phyloP scores from a whole-genome alignment of 2,113 vertebrate genomes.

The Chaetodon auriga region DNA sequence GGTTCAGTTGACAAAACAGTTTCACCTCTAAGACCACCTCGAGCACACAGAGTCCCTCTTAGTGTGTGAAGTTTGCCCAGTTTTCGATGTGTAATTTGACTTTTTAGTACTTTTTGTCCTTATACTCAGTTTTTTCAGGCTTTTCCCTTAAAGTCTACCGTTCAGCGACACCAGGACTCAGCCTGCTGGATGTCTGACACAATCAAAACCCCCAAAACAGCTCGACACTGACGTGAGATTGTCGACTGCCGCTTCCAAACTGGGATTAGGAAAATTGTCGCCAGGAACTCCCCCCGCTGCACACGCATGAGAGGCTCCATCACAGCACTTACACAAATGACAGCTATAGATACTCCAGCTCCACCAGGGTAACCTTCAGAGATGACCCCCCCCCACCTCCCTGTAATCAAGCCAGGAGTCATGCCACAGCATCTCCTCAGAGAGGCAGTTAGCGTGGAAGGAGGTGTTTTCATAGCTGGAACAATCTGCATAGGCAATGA shows the following conservation, averaged over 20 bases:
- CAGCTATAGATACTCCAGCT: conserved; percentile 20
- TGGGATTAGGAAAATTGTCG: neutral
- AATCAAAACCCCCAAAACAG: neutral
- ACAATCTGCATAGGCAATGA: conserved; percentile 56
- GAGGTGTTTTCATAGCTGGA: conserved; percentile 69
- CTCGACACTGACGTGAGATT: neutral
- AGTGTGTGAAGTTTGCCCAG: neutral
- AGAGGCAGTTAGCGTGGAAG: conserved; percentile 46
- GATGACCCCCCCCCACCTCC: conserved; percentile 34
- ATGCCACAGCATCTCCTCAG: conserved; percentile 46
- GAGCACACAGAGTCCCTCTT: neutral
- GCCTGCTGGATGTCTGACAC: neutral
- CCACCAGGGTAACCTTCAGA: conserved; percentile 44
- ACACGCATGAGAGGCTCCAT: neutral
- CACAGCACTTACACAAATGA: conserved; percentile 1
- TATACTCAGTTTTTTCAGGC: neutral
- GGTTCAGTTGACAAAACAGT: neutral
- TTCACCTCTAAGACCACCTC: neutral
- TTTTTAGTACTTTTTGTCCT: neutral
- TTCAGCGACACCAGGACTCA: neutral
- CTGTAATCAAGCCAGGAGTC: conserved; percentile 51
- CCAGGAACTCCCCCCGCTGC: neutral
- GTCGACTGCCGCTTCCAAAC: neutral
- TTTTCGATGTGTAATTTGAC: too few relatives aligned
- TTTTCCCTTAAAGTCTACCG: neutral